Conservation (phyloP, 2,797 vertebrate genomes). For the Malacoctenus gilli region DNA sequence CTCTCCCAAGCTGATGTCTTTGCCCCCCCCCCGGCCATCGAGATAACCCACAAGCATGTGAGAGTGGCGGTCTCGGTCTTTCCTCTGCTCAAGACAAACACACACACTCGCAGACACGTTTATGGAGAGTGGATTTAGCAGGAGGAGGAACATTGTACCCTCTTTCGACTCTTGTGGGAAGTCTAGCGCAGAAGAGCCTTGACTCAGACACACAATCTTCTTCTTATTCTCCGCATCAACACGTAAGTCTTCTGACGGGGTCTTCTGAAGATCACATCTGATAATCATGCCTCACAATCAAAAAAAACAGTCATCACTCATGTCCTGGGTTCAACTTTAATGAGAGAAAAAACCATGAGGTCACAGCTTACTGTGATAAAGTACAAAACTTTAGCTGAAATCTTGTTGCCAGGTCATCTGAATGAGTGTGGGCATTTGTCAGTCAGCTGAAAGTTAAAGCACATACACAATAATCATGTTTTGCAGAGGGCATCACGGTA, state of each 20-base stretch:
- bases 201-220: not conserved
- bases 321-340: too few relatives aligned
- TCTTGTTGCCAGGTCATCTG: too few relatives aligned
- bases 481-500: too few relatives aligned
- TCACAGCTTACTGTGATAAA: too few relatives aligned
- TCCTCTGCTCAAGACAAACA: conserved; percentile 23
- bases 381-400: too few relatives aligned
- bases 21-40: conserved; percentile 46
- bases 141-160: not conserved
- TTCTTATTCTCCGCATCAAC: not conserved
- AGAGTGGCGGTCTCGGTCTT: conserved; percentile 24
- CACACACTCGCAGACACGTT: conserved; percentile 4
- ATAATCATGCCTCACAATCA: too few relatives aligned
- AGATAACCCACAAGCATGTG: conserved; percentile 40
- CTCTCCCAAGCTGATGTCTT: conserved; percentile 46
- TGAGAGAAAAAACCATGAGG: too few relatives aligned
- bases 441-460: too few relatives aligned
- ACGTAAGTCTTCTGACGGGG: not conserved
- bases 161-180: conserved; percentile 7
- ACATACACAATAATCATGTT: too few relatives aligned
- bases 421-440: too few relatives aligned
- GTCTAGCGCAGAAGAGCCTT: not conserved
- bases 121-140: not conserved
- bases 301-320: too few relatives aligned
- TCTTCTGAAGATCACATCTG: too few relatives aligned